phyloP scores from a whole-genome alignment of 2,113 vertebrate genomes.

The Mirounga angustirostris region DNA sequence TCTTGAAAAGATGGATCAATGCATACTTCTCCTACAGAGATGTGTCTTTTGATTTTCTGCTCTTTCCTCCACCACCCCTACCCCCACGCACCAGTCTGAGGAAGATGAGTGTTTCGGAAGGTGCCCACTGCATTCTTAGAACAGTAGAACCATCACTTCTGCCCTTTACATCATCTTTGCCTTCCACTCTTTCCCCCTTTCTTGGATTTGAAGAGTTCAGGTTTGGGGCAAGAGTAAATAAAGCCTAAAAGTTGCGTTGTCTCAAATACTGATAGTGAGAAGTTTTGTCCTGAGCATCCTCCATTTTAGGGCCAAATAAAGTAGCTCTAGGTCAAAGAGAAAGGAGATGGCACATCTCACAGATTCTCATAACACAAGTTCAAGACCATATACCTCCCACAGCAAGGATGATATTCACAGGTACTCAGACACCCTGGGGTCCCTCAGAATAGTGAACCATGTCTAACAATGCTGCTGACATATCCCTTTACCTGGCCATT shows the following conservation, averaged over 20 bases:
- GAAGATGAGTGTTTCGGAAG: neutral
- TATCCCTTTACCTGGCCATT: neutral
- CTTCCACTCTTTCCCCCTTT: neutral
- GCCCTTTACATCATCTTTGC: neutral
- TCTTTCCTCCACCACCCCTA: neutral
- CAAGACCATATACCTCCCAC: neutral
- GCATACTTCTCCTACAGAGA: neutral
- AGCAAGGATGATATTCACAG: neutral
- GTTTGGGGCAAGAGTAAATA: neutral
- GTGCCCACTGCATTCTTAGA: neutral
- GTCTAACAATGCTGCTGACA: neutral
- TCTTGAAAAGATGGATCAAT: neutral
- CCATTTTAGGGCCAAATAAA: neutral
- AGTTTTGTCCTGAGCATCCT: neutral
- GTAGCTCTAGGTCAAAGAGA: neutral
- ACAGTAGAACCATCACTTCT: neutral
- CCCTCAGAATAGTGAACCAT: neutral
- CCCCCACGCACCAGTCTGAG: neutral
- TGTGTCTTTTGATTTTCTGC: neutral
- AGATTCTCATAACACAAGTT: neutral
- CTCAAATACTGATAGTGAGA: neutral
- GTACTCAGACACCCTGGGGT: neutral
- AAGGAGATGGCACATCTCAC: neutral
- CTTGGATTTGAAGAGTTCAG: neutral
- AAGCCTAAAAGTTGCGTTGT: constrained; percentile 1